Base-by-base conservation (phyloP, 2,797 vertebrate species). In the Arctocebus calabarensis region DNA sequence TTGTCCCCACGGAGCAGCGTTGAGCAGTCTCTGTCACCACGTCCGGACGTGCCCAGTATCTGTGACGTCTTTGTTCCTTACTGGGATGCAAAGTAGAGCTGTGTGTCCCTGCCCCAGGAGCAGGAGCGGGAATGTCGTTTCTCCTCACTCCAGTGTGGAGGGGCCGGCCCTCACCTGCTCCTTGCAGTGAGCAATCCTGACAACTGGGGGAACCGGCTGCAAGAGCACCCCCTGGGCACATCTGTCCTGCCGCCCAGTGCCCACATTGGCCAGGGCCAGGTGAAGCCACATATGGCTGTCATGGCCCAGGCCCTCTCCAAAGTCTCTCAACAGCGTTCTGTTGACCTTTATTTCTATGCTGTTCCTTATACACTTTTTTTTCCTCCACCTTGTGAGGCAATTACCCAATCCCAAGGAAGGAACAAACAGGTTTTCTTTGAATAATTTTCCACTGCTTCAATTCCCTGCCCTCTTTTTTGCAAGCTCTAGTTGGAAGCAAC, bases 181-280 rank as follows among this genome's bases (percentile, higher is more conserved):
- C 3, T 32, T 34, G 14, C 4, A 3, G 34, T 7, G 2, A 34
- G 22, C 4, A 55, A 6, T 7, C 45, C 6, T 4, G 45, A 70
- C 48, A 77, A 2, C n/a, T 8, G 27, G n/a, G 57, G 2, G 14
- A 40, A 4, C 13, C 29, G 16, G 48, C 0, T 3, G 13, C 43
- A 23, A 34, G 32, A 61, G 34, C 2, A 6, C 11, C 34, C 32
- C 34, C 37, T 5, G 20, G n/a, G 48, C 19, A 1, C 10, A 4
- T 48, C 68, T 78, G 17, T 12, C 32, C 11, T 22, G 12, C 7
- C 9, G 52, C 13, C n/a, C 43, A 20, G 57, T 23, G 17, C 43
- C 55, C 40, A 2, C 3, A 29, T 5, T 16, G 0, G 0, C 23
- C 1, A 0, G 0, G 62, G 82, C n/a, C 20, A 3, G 3, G 2